These are phyloP conservation scores for Hesperia comma DNA, from an alignment of 2,888 invertebrate genomes.

Conservation along the genomic window DNA sequence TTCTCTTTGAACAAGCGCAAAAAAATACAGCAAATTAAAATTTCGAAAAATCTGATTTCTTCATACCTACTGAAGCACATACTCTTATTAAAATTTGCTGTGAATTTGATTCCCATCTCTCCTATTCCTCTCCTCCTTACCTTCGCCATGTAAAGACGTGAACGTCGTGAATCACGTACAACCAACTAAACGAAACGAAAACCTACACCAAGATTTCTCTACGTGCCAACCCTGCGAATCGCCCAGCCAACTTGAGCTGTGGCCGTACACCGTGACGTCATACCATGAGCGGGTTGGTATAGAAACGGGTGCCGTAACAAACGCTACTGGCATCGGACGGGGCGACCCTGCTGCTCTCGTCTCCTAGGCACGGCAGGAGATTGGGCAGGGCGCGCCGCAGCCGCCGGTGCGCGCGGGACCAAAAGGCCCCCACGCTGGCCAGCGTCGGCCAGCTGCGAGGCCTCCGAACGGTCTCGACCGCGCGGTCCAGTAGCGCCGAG, in stretches of 20 bases:
- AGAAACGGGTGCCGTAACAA: slow-evolving; percentile 65
- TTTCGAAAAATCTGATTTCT: background rate
- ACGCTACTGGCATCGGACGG: slow-evolving; percentile 65
- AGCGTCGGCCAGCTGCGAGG: slow-evolving; percentile 44
- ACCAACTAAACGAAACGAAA: background rate
- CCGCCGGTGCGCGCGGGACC: slow-evolving; percentile 54
- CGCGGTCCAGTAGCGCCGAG: slow-evolving; percentile 57
- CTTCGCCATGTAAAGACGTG: slow-evolving; percentile 12
- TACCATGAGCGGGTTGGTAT: slow-evolving; percentile 75
- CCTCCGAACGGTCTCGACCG: slow-evolving; percentile 46
- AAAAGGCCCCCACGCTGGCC: slow-evolving; percentile 44
- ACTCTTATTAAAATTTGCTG: background rate
- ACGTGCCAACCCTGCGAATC: slow-evolving; percentile 44
- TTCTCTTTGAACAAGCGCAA: background rate
- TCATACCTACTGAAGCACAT: background rate
- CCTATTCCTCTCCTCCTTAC: background rate
- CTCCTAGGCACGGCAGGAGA: slow-evolving; percentile 60
- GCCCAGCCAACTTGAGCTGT: slow-evolving; percentile 35
- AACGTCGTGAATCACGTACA: slow-evolving; percentile 4
- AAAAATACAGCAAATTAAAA: background rate
- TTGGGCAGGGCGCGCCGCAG: slow-evolving; percentile 59
- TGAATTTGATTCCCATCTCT: background rate
- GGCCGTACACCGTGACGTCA: slow-evolving; percentile 54
- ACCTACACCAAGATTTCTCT: slow-evolving; percentile 4
- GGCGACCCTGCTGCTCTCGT: slow-evolving; percentile 62